These are phyloP conservation scores for Eupeodes corollae DNA, from an alignment of 1,140 invertebrate species.

Conservation along the genomic window DNA sequence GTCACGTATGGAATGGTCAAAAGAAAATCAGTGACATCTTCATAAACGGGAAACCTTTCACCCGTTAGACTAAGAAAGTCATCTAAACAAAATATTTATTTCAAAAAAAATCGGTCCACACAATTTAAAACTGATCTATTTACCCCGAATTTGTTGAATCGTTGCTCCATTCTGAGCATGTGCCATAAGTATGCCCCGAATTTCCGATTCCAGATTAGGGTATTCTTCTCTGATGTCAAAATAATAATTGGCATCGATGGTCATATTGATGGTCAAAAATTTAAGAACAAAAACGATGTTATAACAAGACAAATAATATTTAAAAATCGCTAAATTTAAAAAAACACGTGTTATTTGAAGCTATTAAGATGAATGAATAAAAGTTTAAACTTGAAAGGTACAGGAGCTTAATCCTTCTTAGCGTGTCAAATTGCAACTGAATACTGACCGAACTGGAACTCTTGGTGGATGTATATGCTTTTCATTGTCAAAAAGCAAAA, in stretches of 20 bases:
- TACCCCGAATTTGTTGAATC: conserved; percentile 31
- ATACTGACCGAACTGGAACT: no score
- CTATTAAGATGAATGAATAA: no score
- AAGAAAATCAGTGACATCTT: conserved; percentile 30
- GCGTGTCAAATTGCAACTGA: no score
- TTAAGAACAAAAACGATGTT: no score
- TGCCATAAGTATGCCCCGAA: conserved; percentile 26
- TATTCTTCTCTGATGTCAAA: conserved; percentile 20
- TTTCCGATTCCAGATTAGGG: conserved; percentile 28
- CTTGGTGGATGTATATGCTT: no score
- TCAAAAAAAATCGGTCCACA: background rate
- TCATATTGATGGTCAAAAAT: conserved; percentile 12
- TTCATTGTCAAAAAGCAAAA: no score
- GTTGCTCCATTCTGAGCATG: conserved; percentile 32
- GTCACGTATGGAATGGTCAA: conserved; percentile 29
- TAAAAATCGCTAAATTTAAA: no score
- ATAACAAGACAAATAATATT: no score
- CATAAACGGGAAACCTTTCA: conserved; percentile 19
- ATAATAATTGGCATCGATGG: conserved; percentile 22
- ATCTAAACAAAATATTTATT: conserved; percentile 8
- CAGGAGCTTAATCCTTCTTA: no score
- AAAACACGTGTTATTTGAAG: no score
- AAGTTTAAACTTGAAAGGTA: no score
- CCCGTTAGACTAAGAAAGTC: conserved; percentile 31
- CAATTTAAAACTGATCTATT: conserved; percentile 4